Evolutionary conservation across 2,113 vertebrate genomes (phyloP), one percentile per base, ranked within the genome.

Genomic region (Hydrochoerus hydrochaeris): DNA sequence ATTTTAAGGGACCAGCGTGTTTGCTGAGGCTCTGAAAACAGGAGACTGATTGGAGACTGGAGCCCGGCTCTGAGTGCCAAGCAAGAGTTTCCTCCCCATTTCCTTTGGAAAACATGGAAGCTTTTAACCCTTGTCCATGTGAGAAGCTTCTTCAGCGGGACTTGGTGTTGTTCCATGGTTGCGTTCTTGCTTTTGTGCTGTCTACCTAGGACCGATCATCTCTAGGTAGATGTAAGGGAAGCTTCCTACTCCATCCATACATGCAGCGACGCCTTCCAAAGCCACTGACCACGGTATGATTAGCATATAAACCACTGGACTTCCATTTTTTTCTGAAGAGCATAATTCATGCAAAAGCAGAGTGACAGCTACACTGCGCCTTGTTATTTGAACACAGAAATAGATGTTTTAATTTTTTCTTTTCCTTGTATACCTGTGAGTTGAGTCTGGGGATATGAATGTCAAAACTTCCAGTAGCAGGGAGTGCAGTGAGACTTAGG

Each of bases 181-280:
- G 9, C 65, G 86, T 84, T 91, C 91, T 65, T 80, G 52, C 88
- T 54, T 86, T 80, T 4, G n/a, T n/a, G 65, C 11, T 85, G 1
- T 44, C 5, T 65, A 35, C 20, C 88, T n/a, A 78, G 19, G 7
- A 93, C 12, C 24, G 44, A 44, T 13, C 73, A 44, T 17, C 26
- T 88, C 38, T 57, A 78, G 46, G 41, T 63, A 2, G n/a, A n/a
- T n/a, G n/a, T 52, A 80, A 96, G 90, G 90, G 78, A 83, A 95
- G 35, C 13, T 8, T 58, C 30, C n/a, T 49, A 63, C 65, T 90
- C 17, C 4, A 24, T 9, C 58, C 0, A 46, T 4, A 62, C 5
- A 5, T 32, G 90, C 77, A 80, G 4, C n/a, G 20, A 7, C 13
- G 2, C 6, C 71, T 75, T 75, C 5, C 35, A 77, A 82, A 41